These are phyloP conservation scores for Melieria picta DNA, from an alignment of 2,888 invertebrate species.

Conservation along the genomic window DNA sequence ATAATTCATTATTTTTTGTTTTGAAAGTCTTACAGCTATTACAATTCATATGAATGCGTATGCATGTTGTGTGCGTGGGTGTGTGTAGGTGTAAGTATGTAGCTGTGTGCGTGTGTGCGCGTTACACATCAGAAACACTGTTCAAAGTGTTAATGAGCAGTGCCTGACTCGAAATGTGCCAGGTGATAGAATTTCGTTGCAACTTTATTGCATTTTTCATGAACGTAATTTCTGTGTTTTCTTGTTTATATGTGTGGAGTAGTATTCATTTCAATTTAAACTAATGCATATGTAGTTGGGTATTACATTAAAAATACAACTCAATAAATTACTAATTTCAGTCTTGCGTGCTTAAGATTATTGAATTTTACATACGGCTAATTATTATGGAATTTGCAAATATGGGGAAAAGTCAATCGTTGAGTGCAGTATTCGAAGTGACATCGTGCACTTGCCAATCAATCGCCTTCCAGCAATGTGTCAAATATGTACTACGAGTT, in stretches of 20 bases:
- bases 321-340: constrained; percentile 38
- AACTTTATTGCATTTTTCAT: too few relatives aligned
- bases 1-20: too few relatives aligned
- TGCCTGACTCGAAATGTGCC: too few relatives aligned
- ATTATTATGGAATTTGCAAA: background rate
- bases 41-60: background rate
- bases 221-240: background rate
- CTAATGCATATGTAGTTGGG: too few relatives aligned
- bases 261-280: too few relatives aligned
- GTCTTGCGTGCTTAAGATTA: constrained; percentile 36
- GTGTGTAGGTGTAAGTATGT: constrained; percentile 1
- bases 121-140: constrained; percentile 9
- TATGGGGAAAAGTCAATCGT: background rate
- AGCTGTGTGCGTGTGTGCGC: background rate
- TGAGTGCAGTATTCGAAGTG: background rate
- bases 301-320: constrained; percentile 7
- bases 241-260: constrained; percentile 17
- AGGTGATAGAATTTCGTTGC: too few relatives aligned
- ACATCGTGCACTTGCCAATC: too few relatives aligned
- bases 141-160: too few relatives aligned
- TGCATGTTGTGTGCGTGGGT: background rate
- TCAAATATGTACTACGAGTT: too few relatives aligned
- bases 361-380: constrained; percentile 18
- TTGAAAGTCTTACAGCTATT: too few relatives aligned
- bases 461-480: too few relatives aligned